A percentile compares a stretch with the other conserved stretches of the same genome.
phyloP scores from a whole-genome alignment of 2,797 vertebrate genomes.

The Psittacula echo region DNA sequence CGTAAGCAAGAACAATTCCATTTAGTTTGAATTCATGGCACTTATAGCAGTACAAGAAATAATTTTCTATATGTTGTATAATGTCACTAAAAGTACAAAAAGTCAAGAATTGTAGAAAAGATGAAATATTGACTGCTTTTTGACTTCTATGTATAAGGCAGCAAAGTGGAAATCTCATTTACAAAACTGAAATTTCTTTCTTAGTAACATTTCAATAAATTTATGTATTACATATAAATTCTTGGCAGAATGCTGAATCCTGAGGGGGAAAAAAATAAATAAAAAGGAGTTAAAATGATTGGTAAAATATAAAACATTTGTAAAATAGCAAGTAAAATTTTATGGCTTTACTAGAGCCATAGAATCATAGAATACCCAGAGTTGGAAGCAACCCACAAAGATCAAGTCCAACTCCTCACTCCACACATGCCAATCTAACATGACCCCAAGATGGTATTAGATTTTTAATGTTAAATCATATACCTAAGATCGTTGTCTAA shows the following conservation, averaged over 20 bases:
- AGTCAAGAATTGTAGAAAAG: neutral
- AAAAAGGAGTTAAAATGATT: neutral
- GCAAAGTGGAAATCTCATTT: neutral
- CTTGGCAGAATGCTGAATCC: neutral
- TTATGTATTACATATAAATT: neutral
- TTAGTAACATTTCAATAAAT: neutral
- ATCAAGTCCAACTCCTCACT: fast-evolving
- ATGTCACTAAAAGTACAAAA: neutral
- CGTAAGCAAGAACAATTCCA: neutral
- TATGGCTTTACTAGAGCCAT: neutral
- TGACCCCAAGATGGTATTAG: neutral
- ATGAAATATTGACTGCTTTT: neutral
- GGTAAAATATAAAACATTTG: neutral
- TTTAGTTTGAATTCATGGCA: neutral
- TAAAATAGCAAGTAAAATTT: neutral
- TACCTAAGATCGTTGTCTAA: neutral
- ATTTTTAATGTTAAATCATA: neutral
- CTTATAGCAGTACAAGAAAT: neutral
- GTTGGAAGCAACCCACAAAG: neutral
- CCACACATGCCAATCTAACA: neutral
- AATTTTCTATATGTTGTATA: neutral
- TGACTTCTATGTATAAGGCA: neutral
- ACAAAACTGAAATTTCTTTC: neutral
- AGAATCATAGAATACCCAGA: neutral
- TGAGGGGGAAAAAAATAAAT: neutral